Evolutionary conservation across 2,888 invertebrate genomes (phyloP).

Genomic region (Siphlonurus alternatus): DNA sequence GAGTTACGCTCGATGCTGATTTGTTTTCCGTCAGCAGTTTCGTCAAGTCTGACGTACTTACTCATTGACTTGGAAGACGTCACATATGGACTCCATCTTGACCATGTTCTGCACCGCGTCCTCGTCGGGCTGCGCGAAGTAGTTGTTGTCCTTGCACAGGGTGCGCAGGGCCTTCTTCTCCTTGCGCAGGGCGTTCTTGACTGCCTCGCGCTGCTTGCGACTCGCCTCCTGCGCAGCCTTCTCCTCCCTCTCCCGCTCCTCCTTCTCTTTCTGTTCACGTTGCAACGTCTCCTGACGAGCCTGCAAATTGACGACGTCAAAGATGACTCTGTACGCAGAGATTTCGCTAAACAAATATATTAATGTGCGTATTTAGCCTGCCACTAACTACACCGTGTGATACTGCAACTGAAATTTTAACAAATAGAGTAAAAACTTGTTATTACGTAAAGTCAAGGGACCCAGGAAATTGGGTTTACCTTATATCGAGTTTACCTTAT

Average conservation of each 20-base stretch:
- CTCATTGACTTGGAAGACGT: constrained; percentile 50
- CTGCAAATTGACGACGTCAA: no score
- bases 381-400: no score
- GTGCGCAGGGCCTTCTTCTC: constrained; percentile 69
- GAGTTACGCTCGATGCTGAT: no score
- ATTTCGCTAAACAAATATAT: no score
- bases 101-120: constrained; percentile 71
- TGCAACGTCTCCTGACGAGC: constrained; percentile 41
- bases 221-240: constrained; percentile 63
- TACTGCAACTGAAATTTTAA: no score
- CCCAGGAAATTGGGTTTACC: no score
- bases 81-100: constrained; percentile 82
- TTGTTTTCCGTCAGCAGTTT: no score
- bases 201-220: constrained; percentile 68
- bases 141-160: constrained; percentile 62
- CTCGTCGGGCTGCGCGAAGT: constrained; percentile 52
- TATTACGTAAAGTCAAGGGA: no score
- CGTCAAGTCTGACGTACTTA: constrained; percentile 4
- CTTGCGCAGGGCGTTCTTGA: constrained; percentile 72
- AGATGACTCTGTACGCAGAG: no score
- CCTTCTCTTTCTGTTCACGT: constrained; percentile 41
- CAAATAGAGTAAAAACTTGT: no score
- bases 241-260: constrained; percentile 64
- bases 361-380: no score
- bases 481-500: no score